Evolutionary conservation across 2,888 invertebrate genomes (phyloP).

Genomic region (Cybosia mesomella): DNA sequence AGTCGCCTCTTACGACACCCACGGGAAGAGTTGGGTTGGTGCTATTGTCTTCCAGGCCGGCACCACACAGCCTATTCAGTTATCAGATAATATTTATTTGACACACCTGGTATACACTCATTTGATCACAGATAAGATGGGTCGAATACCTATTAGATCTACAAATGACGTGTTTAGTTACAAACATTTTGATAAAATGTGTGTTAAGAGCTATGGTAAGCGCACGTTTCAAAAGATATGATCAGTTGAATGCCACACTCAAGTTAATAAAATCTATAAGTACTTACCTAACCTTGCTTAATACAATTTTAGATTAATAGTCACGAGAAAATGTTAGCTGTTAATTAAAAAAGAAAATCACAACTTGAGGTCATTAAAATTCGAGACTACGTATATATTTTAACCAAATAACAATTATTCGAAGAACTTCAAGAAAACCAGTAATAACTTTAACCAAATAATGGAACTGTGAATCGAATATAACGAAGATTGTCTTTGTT

Average conservation of each 20-base stretch:
- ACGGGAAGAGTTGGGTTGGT: too few relatives aligned
- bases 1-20: too few relatives aligned
- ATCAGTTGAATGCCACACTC: neutral
- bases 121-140: neutral
- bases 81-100: too few relatives aligned
- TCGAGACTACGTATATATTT: neutral
- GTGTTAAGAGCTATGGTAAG: neutral
- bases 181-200: neutral
- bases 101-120: neutral
- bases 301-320: too few relatives aligned
- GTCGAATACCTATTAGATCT: neutral
- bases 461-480: constrained; percentile 1
- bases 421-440: neutral
- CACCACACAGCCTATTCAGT: too few relatives aligned
- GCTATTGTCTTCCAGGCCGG: too few relatives aligned
- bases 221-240: neutral
- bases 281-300: too few relatives aligned
- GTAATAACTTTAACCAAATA: constrained; percentile 4
- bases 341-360: too few relatives aligned
- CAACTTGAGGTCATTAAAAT: neutral
- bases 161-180: neutral
- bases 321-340: too few relatives aligned
- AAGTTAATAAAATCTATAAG: constrained; percentile 4
- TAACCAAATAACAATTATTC: too few relatives aligned
- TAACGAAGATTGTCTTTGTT: neutral